Conservation (phyloP, 2,797 vertebrate species). For the Halcyon leucocephala region DNA sequence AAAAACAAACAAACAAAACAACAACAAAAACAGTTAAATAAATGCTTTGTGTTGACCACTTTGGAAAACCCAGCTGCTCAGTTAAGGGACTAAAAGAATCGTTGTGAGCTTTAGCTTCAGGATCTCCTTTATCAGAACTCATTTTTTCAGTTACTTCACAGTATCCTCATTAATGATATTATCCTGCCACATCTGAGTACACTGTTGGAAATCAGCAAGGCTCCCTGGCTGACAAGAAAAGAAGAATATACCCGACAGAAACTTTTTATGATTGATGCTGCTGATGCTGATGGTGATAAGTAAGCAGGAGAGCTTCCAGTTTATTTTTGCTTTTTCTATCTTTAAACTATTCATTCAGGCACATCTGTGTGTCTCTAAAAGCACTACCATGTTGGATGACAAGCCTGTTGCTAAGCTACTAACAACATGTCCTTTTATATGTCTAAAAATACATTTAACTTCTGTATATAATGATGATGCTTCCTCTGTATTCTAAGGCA, state of each 20-base stretch:
- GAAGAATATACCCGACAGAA: background rate
- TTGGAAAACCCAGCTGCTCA: background rate
- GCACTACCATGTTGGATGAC: background rate
- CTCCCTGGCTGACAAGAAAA: background rate
- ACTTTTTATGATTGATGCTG: background rate
- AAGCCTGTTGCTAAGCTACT: conserved; percentile 64
- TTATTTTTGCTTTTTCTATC: conserved; percentile 45
- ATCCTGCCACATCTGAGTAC: background rate
- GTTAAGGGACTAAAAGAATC: background rate
- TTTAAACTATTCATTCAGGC: conserved; percentile 22
- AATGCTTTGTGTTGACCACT: background rate
- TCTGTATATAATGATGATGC: background rate
- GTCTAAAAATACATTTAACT: conserved; percentile 57
- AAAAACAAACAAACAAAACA: background rate
- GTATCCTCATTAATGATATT: background rate
- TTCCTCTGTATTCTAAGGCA: background rate
- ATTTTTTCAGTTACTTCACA: background rate
- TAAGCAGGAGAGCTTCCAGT: conserved; percentile 11
- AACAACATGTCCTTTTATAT: conserved; percentile 1
- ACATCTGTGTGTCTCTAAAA: conserved; percentile 45
- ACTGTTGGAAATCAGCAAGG: background rate
- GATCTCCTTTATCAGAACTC: background rate
- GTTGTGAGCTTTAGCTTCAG: background rate
- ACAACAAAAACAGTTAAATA: too few species aligned
- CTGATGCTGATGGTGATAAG: background rate